Conservation (phyloP, 2,888 invertebrate species). For the Apamea anceps region DNA sequence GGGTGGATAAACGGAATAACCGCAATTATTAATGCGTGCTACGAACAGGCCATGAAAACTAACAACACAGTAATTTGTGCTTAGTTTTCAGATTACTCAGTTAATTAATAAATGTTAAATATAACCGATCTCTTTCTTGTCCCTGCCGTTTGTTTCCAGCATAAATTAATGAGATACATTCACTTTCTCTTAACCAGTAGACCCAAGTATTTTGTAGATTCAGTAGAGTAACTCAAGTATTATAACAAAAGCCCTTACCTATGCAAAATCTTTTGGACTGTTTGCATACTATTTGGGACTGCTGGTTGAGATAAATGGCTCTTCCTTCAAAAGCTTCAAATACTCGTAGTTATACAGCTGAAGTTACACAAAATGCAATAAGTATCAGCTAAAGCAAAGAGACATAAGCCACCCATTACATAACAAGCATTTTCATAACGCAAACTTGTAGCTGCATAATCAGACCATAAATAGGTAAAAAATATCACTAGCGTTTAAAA, state of each 20-base stretch:
- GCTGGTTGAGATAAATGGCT: conserved; percentile 1
- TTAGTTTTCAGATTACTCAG: not conserved
- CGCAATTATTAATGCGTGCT: not conserved
- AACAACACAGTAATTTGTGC: not conserved
- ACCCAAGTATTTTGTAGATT: conserved; percentile 1
- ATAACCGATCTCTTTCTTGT: not conserved
- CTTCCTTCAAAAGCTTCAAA: conserved; percentile 1
- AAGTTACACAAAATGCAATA: conserved; percentile 6
- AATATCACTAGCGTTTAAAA: conserved; percentile 42
- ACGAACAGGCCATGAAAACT: not conserved
- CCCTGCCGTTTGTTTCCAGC: not conserved
- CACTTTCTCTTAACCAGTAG: conserved; percentile 4
- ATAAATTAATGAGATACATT: not conserved
- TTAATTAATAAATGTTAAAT: conserved; percentile 1
- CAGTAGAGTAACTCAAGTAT: not conserved
- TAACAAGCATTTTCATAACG: conserved; percentile 16
- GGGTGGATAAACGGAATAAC: not conserved
- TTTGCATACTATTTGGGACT: not conserved
- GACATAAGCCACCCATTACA: conserved; percentile 5
- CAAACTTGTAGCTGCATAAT: conserved; percentile 50
- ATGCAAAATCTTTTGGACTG: not conserved
- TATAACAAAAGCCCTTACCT: not conserved
- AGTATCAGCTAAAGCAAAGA: not conserved
- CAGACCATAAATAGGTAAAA: conserved; percentile 26
- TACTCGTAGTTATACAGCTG: too few species aligned